These are phyloP conservation scores for Drosophila tripunctata DNA, from an alignment of 2,888 invertebrate genomes.

Conservation along the genomic window DNA sequence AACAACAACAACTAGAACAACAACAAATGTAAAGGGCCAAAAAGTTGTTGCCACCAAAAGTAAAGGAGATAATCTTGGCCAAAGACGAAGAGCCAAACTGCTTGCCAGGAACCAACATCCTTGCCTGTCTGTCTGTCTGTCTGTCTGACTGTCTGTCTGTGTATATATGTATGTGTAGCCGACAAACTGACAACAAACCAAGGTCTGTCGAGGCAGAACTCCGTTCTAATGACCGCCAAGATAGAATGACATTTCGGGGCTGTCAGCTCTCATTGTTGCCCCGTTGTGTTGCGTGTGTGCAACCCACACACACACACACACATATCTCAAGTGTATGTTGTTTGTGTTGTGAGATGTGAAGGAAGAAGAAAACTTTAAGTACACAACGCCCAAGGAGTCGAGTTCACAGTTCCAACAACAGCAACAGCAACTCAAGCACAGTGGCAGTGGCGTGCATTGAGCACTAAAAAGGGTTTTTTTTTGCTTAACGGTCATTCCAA, in stretches of 20 bases:
- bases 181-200: constrained; percentile 57
- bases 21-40: constrained; percentile 32
- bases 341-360: constrained; percentile 42
- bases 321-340: constrained; percentile 16
- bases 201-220: constrained; percentile 61
- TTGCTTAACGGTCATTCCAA: not conserved
- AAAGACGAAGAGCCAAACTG: constrained; percentile 62
- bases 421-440: constrained; percentile 34
- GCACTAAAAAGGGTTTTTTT: constrained; percentile 2
- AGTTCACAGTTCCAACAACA: constrained; percentile 32
- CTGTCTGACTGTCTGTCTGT: constrained; percentile 1
- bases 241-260: constrained; percentile 80
- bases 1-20: constrained; percentile 28
- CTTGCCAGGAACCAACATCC: constrained; percentile 66
- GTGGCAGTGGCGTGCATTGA: constrained; percentile 31
- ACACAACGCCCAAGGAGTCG: constrained; percentile 61
- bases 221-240: constrained; percentile 81
- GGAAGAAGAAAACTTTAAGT: constrained; percentile 76
- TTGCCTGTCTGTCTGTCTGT: constrained; percentile 25
- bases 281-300: constrained; percentile 45
- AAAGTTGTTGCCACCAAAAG: constrained; percentile 79
- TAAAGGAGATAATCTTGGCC: constrained; percentile 79
- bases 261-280: constrained; percentile 79
- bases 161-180: constrained; percentile 12
- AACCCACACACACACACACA: constrained; percentile 22